Base-by-base conservation (phyloP, 2,888 invertebrate genomes). In the Matsumyia berberina region DNA sequence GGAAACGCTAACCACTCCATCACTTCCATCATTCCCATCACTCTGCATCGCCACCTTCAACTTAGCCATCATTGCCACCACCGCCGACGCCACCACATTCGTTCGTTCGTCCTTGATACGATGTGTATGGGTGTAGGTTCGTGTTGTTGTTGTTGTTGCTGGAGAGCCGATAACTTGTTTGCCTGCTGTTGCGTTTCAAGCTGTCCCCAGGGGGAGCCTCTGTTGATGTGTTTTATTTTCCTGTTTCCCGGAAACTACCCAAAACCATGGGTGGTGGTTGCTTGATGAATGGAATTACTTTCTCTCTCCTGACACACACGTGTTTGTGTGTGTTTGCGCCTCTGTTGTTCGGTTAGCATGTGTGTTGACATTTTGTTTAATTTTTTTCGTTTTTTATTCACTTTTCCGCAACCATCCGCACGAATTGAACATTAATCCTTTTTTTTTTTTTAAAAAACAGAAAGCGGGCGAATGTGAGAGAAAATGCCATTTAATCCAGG, bases 381-480 rank as follows among this genome's bases (percentile, higher is more conserved):
- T 46, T 57, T 29, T 57, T 49, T 19, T 15, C 24, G 4, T 24
- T 2, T 35, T 24, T 55, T 55, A 66, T 74, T 15, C 66, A 37
- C 37, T 66, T 58, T 19, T n/a, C 44, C 37, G 9, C 39, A 29
- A 17, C 12, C 57, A 55, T 67, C 29, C 64, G 17, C 72, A 53
- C 72, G 53, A 82, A 72, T 46, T 42, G 60, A 60, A 83, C 53
- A 67, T 49, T 78, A 83, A 83, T 78, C 82, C 67, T 55, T 60
- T 57, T 8, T 55, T 53, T 77, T 37, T 29, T 15, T 19, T n/a
- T 7, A 35, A 15, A 55, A 15, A 12, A 33, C 9, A 53, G 31
- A 0, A 12, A 31, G 12, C 53, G 7, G 42, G 44, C 57, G 49
- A 62, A 15, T 17, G 8, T 35, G 12, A 62, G 7, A 51, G 44